A percentile compares a stretch with the other conserved stretches of the same genome.
Conservation (phyloP, 2,797 vertebrate species). For the Choloepus didactylus region DNA sequence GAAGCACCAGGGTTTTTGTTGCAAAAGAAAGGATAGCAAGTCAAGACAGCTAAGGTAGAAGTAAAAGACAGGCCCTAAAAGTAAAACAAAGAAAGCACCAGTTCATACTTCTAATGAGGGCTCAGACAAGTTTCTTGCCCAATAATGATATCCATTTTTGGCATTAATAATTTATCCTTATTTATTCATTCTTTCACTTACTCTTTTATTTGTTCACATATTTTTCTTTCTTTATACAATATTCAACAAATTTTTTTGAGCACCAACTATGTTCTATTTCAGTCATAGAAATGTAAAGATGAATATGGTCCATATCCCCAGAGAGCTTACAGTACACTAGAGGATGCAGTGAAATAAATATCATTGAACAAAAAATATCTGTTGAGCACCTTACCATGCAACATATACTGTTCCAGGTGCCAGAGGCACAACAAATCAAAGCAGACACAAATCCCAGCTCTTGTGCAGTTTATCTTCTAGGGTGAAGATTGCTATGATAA, state of each 20-base stretch:
- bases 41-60: neutral
- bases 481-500: neutral
- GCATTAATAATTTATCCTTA: neutral
- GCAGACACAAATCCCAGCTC: neutral
- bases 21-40: conserved; percentile 32
- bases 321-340: neutral
- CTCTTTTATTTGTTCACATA: neutral
- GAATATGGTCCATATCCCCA: neutral
- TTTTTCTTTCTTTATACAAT: neutral
- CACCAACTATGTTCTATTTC: neutral
- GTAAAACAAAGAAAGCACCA: neutral
- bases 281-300: neutral
- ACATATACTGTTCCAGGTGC: neutral
- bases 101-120: neutral
- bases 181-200: neutral
- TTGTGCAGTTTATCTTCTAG: neutral
- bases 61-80: neutral
- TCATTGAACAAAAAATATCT: neutral
- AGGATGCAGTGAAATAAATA: neutral
- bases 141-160: neutral
- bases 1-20: conserved; percentile 40
- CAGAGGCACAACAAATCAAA: neutral
- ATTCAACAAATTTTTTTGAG: neutral
- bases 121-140: neutral
- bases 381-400: neutral